A percentile compares a stretch with the other conserved stretches of the same genome.
These are phyloP conservation scores for Zaprionus nigranus DNA, from an alignment of 1,140 invertebrate genomes.

Conservation along the genomic window DNA sequence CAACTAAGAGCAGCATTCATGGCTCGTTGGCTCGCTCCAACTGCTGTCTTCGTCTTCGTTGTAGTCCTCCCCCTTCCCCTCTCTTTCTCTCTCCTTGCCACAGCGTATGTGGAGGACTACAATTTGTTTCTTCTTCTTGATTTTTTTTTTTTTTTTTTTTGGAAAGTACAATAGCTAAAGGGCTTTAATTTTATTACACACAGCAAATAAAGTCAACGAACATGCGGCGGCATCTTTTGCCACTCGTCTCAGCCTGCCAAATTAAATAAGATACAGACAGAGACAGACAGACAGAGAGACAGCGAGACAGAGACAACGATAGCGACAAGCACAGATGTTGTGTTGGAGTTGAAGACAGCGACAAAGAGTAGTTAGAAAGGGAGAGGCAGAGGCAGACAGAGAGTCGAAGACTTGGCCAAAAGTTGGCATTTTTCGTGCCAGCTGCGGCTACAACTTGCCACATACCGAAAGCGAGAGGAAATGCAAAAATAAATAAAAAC, in stretches of 20 bases:
- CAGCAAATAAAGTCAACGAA: constrained; percentile 82
- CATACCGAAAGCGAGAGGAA: constrained; percentile 46
- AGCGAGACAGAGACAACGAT: too few species aligned
- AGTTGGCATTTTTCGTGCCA: constrained; percentile 74
- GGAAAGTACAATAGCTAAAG: constrained; percentile 79
- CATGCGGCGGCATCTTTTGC: constrained; percentile 57
- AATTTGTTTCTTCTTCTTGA: constrained; percentile 62
- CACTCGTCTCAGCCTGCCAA: constrained; percentile 47
- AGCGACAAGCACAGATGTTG: background rate
- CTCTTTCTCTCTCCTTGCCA: background rate
- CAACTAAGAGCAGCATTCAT: constrained; percentile 77
- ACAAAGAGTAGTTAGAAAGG: too few species aligned
- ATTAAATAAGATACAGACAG: constrained; percentile 74
- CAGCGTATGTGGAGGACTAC: constrained; percentile 47
- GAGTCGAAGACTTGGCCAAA: constrained; percentile 44
- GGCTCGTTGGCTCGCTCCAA: constrained; percentile 65
- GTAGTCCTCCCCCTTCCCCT: background rate
- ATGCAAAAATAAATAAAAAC: constrained; percentile 19
- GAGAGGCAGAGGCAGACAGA: background rate
- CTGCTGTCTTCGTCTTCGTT: background rate
- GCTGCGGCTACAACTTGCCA: constrained; percentile 74
- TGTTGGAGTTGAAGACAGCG: background rate
- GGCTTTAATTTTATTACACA: constrained; percentile 83
- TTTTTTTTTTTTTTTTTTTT: constrained; percentile 38
- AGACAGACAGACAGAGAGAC: constrained; percentile 8